Conservation (phyloP, 2,888 invertebrate genomes). For the Cantharis rufa region DNA sequence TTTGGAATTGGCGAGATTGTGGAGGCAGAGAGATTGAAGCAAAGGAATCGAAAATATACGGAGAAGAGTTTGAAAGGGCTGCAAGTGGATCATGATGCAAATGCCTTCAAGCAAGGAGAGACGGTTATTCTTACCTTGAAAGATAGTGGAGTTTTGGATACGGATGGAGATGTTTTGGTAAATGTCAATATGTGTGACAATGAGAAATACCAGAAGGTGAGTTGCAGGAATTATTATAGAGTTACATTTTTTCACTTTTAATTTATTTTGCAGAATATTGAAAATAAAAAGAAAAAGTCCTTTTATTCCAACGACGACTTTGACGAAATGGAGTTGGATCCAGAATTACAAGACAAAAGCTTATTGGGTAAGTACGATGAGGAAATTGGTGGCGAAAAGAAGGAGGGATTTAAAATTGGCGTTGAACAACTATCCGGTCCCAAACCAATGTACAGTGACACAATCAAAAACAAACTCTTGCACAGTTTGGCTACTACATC, state of each 20-base stretch:
- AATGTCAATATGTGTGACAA: constrained; percentile 90
- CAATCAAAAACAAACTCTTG: constrained; percentile 61
- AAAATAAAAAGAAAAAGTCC: constrained; percentile 81
- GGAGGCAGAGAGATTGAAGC: constrained; percentile 72
- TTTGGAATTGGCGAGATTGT: constrained; percentile 88
- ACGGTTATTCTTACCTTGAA: constrained; percentile 90
- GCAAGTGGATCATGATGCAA: constrained; percentile 81
- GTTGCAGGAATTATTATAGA: background rate
- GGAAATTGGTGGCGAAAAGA: constrained; percentile 78
- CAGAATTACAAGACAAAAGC: constrained; percentile 64
- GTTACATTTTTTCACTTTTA: background rate
- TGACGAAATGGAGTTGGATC: constrained; percentile 74
- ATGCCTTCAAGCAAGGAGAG: constrained; percentile 73
- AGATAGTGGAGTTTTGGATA: constrained; percentile 88
- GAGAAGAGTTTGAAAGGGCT: constrained; percentile 78
- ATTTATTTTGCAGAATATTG: constrained; percentile 66
- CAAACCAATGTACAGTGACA: constrained; percentile 49
- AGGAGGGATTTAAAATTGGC: constrained; percentile 77
- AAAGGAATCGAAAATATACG: constrained; percentile 67
- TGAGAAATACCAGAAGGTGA: constrained; percentile 77
- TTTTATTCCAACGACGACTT: constrained; percentile 83
- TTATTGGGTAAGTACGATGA: constrained; percentile 94
- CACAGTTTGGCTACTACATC: constrained; percentile 72
- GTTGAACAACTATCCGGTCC: constrained; percentile 63
- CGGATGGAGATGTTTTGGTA: constrained; percentile 84